Evolutionary conservation across 1,140 invertebrate species (phyloP).

Genomic region (Drosophila murphyi): DNA sequence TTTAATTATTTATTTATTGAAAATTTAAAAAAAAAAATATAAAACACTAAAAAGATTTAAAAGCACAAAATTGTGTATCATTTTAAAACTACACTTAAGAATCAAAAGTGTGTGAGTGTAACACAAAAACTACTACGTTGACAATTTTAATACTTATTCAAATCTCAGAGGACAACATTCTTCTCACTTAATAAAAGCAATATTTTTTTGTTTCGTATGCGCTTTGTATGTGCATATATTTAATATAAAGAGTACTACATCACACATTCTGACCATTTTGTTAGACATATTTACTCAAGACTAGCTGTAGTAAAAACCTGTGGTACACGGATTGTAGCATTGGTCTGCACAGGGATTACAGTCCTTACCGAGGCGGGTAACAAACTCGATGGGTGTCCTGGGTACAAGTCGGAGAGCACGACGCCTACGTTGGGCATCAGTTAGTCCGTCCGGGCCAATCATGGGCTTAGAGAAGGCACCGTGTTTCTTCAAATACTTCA

Average conservation of each 20-base stretch:
- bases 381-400: not conserved
- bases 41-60: not conserved
- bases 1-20: conserved; percentile 21
- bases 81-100: too few species aligned
- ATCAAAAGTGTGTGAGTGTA: not conserved
- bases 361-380: conserved; percentile 21
- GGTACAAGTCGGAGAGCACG: conserved; percentile 8
- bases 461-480: not conserved
- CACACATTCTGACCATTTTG: too few species aligned
- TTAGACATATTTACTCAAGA: too few species aligned
- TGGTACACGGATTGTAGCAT: conserved; percentile 11
- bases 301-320: conserved; percentile 13
- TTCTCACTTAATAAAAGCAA: too few species aligned
- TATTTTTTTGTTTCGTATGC: too few species aligned
- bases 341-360: not conserved
- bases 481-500: conserved; percentile 39
- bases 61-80: not conserved
- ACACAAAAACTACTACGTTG: not conserved
- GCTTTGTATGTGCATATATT: too few species aligned
- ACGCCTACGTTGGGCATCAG: conserved; percentile 24
- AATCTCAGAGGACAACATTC: too few species aligned
- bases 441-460: conserved; percentile 44
- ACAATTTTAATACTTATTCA: not conserved
- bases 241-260: too few species aligned
- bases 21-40: not conserved